Conservation (phyloP, 2,113 vertebrate genomes). For the Sylvilagus bachmani region DNA sequence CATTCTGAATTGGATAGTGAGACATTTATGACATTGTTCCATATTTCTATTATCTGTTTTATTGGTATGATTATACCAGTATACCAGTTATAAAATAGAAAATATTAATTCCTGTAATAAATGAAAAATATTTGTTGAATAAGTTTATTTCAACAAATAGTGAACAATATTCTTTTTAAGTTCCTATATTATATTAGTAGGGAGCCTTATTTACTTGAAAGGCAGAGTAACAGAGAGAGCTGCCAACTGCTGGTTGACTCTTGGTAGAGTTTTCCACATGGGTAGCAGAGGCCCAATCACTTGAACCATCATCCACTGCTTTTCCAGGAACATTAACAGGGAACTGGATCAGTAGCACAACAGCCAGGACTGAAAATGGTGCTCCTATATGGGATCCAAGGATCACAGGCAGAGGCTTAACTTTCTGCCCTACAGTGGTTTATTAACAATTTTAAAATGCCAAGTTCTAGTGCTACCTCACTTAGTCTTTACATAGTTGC, state of each 20-base stretch:
- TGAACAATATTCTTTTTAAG: neutral
- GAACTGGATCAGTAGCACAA: too few relatives aligned
- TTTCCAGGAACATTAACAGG: too few relatives aligned
- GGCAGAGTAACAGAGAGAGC: too few relatives aligned
- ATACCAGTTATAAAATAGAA: neutral
- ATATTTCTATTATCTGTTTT: neutral
- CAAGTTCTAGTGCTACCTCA: neutral
- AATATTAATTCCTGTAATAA: neutral
- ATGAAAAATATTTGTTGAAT: conserved; percentile 45
- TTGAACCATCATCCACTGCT: too few relatives aligned
- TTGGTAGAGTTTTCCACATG: too few relatives aligned
- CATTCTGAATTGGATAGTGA: neutral
- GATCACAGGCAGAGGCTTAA: too few relatives aligned
- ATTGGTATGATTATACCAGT: neutral
- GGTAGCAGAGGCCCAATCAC: too few relatives aligned
- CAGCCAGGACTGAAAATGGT: too few relatives aligned
- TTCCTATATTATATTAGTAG: neutral
- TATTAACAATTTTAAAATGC: neutral
- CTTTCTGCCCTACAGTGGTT: neutral
- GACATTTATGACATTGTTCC: neutral
- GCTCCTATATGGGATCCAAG: too few relatives aligned
- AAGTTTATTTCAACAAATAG: conserved; percentile 8
- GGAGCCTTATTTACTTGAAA: neutral
- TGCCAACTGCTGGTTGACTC: too few relatives aligned
- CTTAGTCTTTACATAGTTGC: neutral